Conservation (phyloP, 1,140 invertebrate genomes). For the Heliconius eleuchia region DNA sequence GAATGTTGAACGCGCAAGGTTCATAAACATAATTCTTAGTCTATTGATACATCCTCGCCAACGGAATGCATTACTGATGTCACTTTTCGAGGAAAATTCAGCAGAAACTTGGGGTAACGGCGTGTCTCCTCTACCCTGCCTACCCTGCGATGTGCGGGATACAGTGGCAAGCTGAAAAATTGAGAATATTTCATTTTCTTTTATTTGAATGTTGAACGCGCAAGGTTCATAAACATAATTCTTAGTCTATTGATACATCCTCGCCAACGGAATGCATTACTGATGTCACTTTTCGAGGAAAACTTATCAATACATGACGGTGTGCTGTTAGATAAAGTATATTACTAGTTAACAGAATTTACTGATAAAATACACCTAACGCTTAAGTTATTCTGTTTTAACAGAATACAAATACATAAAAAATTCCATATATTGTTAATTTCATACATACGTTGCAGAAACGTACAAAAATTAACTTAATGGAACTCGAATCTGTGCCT, state of each 20-base stretch:
- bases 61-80: neutral
- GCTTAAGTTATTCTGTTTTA: neutral
- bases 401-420: neutral
- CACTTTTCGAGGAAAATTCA: neutral
- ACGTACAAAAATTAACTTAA: too few species aligned
- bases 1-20: too few species aligned
- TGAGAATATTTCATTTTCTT: too few species aligned
- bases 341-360: neutral
- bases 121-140: too few species aligned
- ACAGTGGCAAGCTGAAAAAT: too few species aligned
- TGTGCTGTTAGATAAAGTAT: neutral
- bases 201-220: too few species aligned
- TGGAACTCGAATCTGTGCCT: too few species aligned
- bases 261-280: neutral
- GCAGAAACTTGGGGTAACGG: too few species aligned
- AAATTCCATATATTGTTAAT: neutral
- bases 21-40: neutral
- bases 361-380: too few species aligned
- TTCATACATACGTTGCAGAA: too few species aligned
- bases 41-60: neutral
- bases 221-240: too few species aligned
- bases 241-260: neutral
- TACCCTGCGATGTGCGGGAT: too few species aligned
- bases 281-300: slow-evolving; percentile 10
- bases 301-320: neutral